Evolutionary conservation across 2,797 vertebrate genomes (phyloP).

Genomic region (Spizella passerina): DNA sequence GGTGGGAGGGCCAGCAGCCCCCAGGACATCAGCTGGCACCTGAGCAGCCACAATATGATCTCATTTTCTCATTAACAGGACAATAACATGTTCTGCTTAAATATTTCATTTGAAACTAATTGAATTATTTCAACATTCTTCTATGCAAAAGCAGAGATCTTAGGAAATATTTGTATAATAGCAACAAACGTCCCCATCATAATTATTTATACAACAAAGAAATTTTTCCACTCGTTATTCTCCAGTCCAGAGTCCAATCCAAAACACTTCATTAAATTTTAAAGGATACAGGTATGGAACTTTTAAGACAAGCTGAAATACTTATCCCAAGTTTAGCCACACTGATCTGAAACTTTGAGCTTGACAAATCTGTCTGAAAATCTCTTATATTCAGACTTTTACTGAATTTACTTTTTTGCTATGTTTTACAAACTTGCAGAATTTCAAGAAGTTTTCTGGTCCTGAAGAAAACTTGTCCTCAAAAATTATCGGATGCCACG

Average conservation of each 20-base stretch:
- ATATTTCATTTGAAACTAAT: neutral
- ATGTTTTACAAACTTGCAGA: neutral
- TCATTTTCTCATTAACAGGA: neutral
- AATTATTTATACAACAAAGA: neutral
- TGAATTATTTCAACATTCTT: neutral
- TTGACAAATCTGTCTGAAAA: conserved; percentile 12
- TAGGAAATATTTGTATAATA: neutral
- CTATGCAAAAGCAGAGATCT: neutral
- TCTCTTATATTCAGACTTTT: neutral
- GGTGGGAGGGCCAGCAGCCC: neutral
- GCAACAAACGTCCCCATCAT: neutral
- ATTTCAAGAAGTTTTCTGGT: neutral
- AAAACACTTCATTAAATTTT: neutral
- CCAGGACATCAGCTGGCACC: neutral
- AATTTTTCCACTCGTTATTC: neutral
- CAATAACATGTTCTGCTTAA: neutral
- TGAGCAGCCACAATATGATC: neutral
- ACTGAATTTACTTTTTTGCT: neutral
- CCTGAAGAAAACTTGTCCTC: neutral
- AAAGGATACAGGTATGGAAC: neutral
- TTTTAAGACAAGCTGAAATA: neutral
- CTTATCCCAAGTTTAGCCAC: neutral
- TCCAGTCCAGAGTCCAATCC: neutral
- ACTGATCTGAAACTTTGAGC: neutral
- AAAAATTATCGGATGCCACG: neutral